phyloP scores from a whole-genome alignment of 2,888 invertebrate genomes.

The Melanargia galathea region DNA sequence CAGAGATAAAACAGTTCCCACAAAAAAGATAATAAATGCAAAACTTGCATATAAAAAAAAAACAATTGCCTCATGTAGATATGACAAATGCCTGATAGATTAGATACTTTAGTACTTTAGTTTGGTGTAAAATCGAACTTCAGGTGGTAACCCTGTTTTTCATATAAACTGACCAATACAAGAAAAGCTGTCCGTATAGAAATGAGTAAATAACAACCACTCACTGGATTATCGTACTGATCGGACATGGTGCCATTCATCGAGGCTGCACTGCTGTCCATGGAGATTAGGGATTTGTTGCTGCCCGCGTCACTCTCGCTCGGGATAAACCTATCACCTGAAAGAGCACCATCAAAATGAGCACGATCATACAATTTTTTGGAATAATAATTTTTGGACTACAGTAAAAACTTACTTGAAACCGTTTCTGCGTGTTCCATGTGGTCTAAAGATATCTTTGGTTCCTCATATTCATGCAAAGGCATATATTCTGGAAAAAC shows the following conservation, averaged over 20 bases:
- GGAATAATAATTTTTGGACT: not conserved
- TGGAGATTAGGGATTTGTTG: slow-evolving; percentile 69
- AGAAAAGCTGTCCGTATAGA: no score
- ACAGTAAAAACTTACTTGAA: slow-evolving; percentile 60
- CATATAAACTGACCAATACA: no score
- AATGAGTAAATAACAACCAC: slow-evolving; percentile 38
- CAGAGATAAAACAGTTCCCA: no score
- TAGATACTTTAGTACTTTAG: no score
- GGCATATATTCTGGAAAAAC: slow-evolving; percentile 64
- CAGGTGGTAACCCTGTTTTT: no score
- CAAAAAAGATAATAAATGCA: no score
- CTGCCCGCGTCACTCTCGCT: slow-evolving; percentile 75
- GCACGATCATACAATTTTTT: not conserved
- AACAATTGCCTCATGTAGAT: no score
- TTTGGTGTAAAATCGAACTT: no score
- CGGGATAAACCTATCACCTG: slow-evolving; percentile 70
- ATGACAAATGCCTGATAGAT: no score
- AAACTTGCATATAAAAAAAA: no score
- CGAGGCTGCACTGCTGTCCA: slow-evolving; percentile 65
- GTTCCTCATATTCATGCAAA: slow-evolving; percentile 70
- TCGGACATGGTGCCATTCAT: slow-evolving; percentile 72
- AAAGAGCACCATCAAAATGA: slow-evolving; percentile 13
- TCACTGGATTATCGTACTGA: slow-evolving; percentile 68
- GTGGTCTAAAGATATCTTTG: slow-evolving; percentile 68
- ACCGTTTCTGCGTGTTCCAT: slow-evolving; percentile 69